These are phyloP conservation scores for Euproctis similis DNA, from an alignment of 2,888 invertebrate genomes.

Conservation along the genomic window DNA sequence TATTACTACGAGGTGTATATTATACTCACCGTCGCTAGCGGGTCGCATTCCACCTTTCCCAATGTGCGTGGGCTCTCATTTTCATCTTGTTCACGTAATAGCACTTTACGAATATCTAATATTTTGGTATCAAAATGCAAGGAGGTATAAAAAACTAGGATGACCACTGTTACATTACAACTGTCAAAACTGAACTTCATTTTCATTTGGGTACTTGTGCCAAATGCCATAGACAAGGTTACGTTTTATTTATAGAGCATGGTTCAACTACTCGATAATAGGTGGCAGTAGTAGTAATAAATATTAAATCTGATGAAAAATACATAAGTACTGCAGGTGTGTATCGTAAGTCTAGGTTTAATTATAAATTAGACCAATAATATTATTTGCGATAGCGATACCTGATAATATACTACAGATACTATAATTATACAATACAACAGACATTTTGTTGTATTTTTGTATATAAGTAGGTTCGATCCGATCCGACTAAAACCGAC, in stretches of 20 bases:
- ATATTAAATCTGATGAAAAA: neutral
- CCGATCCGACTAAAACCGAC: too few relatives aligned
- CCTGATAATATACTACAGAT: too few relatives aligned
- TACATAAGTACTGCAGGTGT: too few relatives aligned
- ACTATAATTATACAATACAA: too few relatives aligned
- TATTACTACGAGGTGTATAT: constrained; percentile 35
- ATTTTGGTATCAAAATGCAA: constrained; percentile 75
- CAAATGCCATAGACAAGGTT: constrained; percentile 69
- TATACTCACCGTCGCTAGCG: constrained; percentile 68
- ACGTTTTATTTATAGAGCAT: constrained; percentile 55
- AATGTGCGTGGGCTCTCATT: constrained; percentile 71
- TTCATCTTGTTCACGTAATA: constrained; percentile 76
- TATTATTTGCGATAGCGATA: too few relatives aligned
- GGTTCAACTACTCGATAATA: constrained; percentile 41
- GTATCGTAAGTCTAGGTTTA: too few relatives aligned
- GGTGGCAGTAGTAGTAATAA: constrained; percentile 33
- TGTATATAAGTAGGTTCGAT: too few relatives aligned
- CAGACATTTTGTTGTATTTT: too few relatives aligned
- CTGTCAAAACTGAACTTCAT: constrained; percentile 75
- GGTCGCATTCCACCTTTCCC: constrained; percentile 69
- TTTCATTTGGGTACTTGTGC: constrained; percentile 54
- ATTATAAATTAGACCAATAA: too few relatives aligned
- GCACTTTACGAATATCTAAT: constrained; percentile 72
- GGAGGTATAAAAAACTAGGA: constrained; percentile 70
- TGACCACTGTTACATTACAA: constrained; percentile 71